Percentiles rank a stretch among this genome's conserved stretches.
Evolutionary conservation across 2,113 vertebrate genomes (phyloP).

Genomic region (Sinosuthora webbiana): DNA sequence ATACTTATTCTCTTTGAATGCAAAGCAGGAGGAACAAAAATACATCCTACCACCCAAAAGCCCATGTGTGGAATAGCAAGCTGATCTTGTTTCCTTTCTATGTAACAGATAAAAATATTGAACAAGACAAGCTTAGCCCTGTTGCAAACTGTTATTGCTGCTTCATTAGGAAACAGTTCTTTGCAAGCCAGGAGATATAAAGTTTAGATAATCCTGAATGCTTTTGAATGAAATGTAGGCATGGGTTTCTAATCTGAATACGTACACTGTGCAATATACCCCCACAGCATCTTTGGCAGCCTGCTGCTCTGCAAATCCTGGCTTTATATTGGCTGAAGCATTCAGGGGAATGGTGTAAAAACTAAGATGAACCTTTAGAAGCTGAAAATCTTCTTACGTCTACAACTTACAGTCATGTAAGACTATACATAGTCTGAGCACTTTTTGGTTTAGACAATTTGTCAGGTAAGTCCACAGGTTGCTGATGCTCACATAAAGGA

Average conservation of each 20-base stretch:
- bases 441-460: not conserved
- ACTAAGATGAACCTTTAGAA: not conserved
- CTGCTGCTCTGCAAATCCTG: conserved; percentile 28
- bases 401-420: not conserved
- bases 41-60: not conserved
- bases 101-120: not conserved
- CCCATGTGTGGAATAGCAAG: not conserved
- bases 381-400: not conserved
- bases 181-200: not conserved
- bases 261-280: not conserved
- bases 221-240: conserved; percentile 55
- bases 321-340: not conserved
- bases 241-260: not conserved
- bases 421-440: not conserved
- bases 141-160: not conserved
- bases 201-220: conserved; percentile 40
- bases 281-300: not conserved
- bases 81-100: not conserved
- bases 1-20: not conserved
- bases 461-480: not conserved
- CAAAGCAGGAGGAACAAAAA: not conserved
- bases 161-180: conserved; percentile 31
- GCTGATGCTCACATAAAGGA: not conserved
- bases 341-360: not conserved
- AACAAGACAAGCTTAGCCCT: not conserved